Evolutionary conservation across 1,140 invertebrate species (phyloP).

Genomic region (Dysdera silvatica): DNA sequence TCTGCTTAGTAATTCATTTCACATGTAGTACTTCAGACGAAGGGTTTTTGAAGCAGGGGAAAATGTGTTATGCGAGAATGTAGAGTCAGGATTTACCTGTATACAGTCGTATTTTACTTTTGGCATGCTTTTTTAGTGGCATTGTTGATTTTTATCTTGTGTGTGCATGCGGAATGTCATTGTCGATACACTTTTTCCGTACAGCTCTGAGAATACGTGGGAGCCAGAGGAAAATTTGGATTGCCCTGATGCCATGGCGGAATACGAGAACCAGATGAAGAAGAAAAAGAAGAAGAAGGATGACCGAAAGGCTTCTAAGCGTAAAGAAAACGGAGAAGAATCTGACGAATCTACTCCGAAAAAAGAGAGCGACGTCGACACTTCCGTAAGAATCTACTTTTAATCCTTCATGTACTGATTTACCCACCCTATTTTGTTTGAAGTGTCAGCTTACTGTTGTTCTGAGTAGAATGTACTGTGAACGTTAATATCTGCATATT

Average conservation of each 20-base stretch:
- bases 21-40: too few species aligned
- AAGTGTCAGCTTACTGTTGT: not conserved
- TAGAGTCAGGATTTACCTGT: too few species aligned
- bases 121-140: too few species aligned
- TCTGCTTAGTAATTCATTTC: too few species aligned
- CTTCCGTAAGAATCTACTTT: not conserved
- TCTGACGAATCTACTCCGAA: not conserved
- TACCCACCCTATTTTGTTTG: not conserved
- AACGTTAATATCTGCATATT: not conserved
- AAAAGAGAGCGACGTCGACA: not conserved
- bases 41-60: too few species aligned
- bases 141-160: too few species aligned
- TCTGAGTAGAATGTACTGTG: not conserved
- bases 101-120: too few species aligned
- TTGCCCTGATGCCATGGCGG: constrained; percentile 81
- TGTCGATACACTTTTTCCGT: too few species aligned
- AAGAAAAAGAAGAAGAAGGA: constrained; percentile 54
- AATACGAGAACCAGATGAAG: constrained; percentile 75
- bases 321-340: not conserved
- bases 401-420: not conserved
- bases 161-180: too few species aligned
- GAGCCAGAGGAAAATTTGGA: constrained; percentile 85
- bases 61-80: too few species aligned
- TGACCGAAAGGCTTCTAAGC: constrained; percentile 29
- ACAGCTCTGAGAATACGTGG: constrained; percentile 54